These are phyloP conservation scores for Galemys pyrenaicus DNA, from an alignment of 2,113 vertebrate species.

Conservation along the genomic window DNA sequence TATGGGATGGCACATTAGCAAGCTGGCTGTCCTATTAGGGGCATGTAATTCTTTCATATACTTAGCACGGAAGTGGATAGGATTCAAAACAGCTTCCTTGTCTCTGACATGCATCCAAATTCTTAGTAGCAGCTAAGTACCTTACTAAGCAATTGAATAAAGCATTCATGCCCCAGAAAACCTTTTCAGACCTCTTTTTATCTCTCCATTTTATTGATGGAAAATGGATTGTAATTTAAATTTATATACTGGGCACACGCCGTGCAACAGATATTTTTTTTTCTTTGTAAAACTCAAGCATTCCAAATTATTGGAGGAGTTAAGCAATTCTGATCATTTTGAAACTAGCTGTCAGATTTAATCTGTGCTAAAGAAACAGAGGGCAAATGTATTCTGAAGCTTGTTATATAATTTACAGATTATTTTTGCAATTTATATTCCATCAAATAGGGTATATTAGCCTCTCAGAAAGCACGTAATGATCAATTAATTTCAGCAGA, in stretches of 20 bases:
- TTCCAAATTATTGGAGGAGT: conserved; percentile 75
- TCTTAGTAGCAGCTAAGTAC: conserved; percentile 73
- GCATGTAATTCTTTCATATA: conserved; percentile 16
- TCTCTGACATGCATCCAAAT: conserved; percentile 46
- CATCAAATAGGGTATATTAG: conserved; percentile 83
- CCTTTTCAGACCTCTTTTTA: conserved; percentile 43
- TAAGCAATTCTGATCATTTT: conserved; percentile 82
- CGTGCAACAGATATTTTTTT: conserved; percentile 56
- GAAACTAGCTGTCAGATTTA: conserved; percentile 80
- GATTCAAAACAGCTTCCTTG: conserved; percentile 63
- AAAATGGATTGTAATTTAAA: conserved; percentile 59
- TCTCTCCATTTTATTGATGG: conserved; percentile 47
- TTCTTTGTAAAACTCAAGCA: conserved; percentile 63
- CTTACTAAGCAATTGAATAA: conserved; percentile 76
- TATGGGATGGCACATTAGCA: background rate
- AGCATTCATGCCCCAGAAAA: conserved; percentile 46
- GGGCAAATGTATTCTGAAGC: conserved; percentile 75
- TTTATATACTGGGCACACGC: conserved; percentile 52
- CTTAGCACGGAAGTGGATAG: conserved; percentile 33
- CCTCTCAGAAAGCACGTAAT: conserved; percentile 81
- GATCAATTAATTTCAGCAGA: conserved; percentile 87
- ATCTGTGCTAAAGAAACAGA: conserved; percentile 76
- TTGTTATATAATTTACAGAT: conserved; percentile 81
- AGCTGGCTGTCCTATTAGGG: conserved; percentile 35
- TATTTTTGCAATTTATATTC: conserved; percentile 83